A percentile compares a stretch with the other conserved stretches of the same genome.
These are phyloP conservation scores for Prorops nasuta DNA, from an alignment of 1,140 invertebrate genomes.

Conservation along the genomic window DNA sequence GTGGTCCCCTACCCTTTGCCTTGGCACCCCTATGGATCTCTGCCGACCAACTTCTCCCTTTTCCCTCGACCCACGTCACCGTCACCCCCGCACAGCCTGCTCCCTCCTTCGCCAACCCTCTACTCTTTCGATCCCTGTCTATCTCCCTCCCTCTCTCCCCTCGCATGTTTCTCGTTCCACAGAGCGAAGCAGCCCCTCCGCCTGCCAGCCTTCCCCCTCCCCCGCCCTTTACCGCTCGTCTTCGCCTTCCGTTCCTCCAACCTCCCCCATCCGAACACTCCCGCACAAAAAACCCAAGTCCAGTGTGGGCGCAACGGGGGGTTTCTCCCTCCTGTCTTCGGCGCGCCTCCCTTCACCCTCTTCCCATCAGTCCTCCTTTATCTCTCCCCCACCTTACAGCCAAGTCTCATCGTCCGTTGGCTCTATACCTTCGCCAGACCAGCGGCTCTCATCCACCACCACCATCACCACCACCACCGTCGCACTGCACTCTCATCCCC, in stretches of 20 bases:
- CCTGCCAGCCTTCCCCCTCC: slow-evolving; percentile 16
- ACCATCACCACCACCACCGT: no score
- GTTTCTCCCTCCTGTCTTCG: slow-evolving; percentile 43
- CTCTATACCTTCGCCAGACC: slow-evolving; percentile 37
- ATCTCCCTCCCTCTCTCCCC: slow-evolving; percentile 1
- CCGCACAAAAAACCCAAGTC: slow-evolving; percentile 47
- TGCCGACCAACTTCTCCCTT: slow-evolving; percentile 23
- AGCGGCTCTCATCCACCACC: slow-evolving; percentile 12
- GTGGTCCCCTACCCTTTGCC: slow-evolving; percentile 40
- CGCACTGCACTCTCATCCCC: background rate
- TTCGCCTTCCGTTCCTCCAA: background rate
- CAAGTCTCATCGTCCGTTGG: slow-evolving; percentile 29
- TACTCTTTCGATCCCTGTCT: slow-evolving; percentile 12
- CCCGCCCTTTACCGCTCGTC: slow-evolving; percentile 1
- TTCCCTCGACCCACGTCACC: slow-evolving; percentile 18
- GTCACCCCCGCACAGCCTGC: slow-evolving; percentile 4
- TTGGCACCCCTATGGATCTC: slow-evolving; percentile 41
- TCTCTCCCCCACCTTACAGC: slow-evolving; percentile 20
- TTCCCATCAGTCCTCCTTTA: slow-evolving; percentile 33
- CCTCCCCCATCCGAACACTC: slow-evolving; percentile 12
- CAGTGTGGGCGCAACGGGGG: slow-evolving; percentile 48
- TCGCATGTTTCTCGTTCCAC: slow-evolving; percentile 31
- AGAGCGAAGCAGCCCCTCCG: slow-evolving; percentile 19
- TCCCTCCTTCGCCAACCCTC: slow-evolving; percentile 5
- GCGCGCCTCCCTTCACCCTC: slow-evolving; percentile 37